A percentile compares a stretch with the other conserved stretches of the same genome.
These are phyloP conservation scores for Centropus unirufus DNA, from an alignment of 2,113 vertebrate genomes.

Conservation along the genomic window DNA sequence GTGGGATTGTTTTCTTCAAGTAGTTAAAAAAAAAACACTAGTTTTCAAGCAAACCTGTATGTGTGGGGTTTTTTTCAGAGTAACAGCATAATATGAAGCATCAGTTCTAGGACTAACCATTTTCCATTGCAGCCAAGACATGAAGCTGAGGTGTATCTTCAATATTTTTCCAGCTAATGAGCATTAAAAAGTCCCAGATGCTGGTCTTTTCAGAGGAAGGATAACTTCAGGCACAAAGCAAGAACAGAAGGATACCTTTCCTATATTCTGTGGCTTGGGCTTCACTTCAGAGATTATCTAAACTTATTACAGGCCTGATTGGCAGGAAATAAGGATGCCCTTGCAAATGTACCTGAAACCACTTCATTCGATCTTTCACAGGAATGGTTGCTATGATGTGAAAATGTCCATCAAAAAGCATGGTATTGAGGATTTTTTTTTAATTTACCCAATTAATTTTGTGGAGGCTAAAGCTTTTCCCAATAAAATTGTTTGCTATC, in stretches of 20 bases:
- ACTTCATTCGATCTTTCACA: not conserved
- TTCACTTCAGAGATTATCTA: not conserved
- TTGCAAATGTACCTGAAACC: not conserved
- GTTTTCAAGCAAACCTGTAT: not conserved
- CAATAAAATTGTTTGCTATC: not conserved
- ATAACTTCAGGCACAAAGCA: not conserved
- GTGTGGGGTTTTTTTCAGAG: not conserved
- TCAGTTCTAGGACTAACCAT: conserved; percentile 18
- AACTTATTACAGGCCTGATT: not conserved
- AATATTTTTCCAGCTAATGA: not conserved
- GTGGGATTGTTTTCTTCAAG: not conserved
- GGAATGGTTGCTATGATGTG: not conserved
- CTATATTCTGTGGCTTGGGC: not conserved
- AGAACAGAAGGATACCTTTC: not conserved
- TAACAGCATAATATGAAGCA: not conserved
- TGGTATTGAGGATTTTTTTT: not conserved
- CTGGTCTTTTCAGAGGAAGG: not conserved
- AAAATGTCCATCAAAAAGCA: not conserved
- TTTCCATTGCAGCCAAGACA: not conserved
- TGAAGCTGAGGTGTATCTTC: conserved; percentile 1
- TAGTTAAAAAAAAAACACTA: not conserved
- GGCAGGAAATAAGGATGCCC: not conserved
- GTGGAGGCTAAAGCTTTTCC: not conserved
- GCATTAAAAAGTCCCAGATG: not conserved
- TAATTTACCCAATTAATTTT: conserved; percentile 22